Conservation (phyloP, 1,140 invertebrate genomes). For the Trachymyrmex cornetzi region DNA sequence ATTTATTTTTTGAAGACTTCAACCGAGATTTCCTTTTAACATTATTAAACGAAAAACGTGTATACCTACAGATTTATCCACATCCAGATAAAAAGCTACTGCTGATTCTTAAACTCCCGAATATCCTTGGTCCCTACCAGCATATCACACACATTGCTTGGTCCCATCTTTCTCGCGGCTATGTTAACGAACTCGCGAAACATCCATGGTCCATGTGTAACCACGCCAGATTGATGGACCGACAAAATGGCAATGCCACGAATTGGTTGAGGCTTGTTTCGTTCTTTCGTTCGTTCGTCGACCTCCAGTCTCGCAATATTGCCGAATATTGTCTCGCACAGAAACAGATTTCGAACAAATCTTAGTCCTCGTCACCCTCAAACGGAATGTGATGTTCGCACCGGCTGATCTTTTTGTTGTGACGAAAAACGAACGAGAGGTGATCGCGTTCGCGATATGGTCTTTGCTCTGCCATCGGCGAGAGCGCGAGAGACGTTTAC, state of each 20-base stretch:
- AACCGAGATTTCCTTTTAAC: neutral
- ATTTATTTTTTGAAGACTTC: neutral
- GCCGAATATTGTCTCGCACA: neutral
- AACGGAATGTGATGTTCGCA: neutral
- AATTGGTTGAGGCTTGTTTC: neutral
- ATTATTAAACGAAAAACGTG: neutral
- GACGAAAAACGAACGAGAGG: neutral
- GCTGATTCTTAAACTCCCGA: slow-evolving; percentile 9
- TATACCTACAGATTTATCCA: slow-evolving; percentile 26
- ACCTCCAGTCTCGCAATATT: neutral
- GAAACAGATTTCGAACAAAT: neutral
- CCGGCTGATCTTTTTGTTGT: neutral
- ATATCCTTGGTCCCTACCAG: slow-evolving; percentile 51
- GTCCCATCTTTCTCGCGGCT: slow-evolving; percentile 7
- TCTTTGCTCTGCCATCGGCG: slow-evolving; percentile 31
- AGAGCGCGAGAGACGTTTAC: slow-evolving; percentile 66
- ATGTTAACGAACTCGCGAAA: slow-evolving; percentile 23
- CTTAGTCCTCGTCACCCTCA: neutral
- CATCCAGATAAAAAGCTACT: slow-evolving; percentile 3
- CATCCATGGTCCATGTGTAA: no score
- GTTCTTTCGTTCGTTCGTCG: slow-evolving; percentile 17
- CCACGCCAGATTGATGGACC: neutral
- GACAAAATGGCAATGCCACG: slow-evolving; percentile 46
- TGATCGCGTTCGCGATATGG: slow-evolving; percentile 6
- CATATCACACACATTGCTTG: slow-evolving; percentile 9